A percentile compares a stretch with the other conserved stretches of the same genome.
Conservation (phyloP, 2,113 vertebrate species). For the Hippolais icterina region DNA sequence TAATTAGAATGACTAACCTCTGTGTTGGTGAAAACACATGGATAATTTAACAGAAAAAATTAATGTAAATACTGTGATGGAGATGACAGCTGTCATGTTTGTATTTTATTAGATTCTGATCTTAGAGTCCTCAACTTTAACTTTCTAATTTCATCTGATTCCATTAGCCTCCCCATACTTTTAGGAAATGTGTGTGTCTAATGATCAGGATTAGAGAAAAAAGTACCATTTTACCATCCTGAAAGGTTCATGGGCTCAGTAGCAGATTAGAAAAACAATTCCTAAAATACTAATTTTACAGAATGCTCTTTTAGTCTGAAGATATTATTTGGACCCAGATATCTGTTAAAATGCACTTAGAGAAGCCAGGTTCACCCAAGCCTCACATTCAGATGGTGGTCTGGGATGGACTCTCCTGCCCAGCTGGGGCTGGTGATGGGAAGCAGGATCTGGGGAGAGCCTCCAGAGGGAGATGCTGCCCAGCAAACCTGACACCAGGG, state of each 20-base stretch:
- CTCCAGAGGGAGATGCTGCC: constrained; percentile 16
- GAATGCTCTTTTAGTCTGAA: not conserved
- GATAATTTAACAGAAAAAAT: not conserved
- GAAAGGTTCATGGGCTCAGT: not conserved
- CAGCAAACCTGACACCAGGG: accelerated
- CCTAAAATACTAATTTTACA: not conserved
- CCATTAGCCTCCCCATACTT: not conserved
- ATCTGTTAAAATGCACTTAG: not conserved
- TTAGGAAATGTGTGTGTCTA: not conserved
- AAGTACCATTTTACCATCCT: not conserved
- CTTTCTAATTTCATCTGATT: not conserved
- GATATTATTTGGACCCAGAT: not conserved
- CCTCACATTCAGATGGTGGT: not conserved
- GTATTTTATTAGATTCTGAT: not conserved
- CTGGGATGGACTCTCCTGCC: not conserved
- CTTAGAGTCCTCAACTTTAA: not conserved
- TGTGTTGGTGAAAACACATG: not conserved
- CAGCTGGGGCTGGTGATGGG: accelerated
- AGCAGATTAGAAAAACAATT: not conserved
- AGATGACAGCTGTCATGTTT: not conserved
- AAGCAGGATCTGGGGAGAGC: not conserved
- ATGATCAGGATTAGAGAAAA: not conserved
- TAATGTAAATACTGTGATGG: not conserved
- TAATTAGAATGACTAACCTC: not conserved
- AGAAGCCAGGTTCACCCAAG: not conserved